phyloP scores from a whole-genome alignment of 2,888 invertebrate species.

The Macrosiphum euphorbiae region DNA sequence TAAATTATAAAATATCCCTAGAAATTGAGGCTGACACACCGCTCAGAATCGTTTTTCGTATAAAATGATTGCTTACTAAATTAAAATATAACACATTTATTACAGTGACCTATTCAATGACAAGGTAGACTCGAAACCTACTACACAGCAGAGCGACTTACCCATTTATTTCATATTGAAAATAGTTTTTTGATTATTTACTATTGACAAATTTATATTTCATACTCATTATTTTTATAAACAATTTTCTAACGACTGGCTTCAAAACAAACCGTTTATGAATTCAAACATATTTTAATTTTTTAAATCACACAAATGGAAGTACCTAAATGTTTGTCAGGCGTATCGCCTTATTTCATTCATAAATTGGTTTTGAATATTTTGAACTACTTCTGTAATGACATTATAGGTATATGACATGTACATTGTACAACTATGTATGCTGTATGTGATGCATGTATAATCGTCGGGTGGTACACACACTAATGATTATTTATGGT shows the following conservation, averaged over 20 bases:
- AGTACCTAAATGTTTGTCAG: neutral
- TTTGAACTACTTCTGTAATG: neutral
- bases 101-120: neutral
- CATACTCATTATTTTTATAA: neutral
- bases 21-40: neutral
- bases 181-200: neutral
- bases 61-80: neutral
- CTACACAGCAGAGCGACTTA: neutral
- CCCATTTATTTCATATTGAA: neutral
- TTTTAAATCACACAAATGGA: neutral
- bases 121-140: neutral
- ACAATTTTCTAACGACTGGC: neutral
- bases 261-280: neutral
- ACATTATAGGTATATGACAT: neutral
- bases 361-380: constrained; percentile 2
- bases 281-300: neutral
- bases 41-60: neutral
- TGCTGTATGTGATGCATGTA: neutral
- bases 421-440: neutral
- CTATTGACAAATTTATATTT: neutral
- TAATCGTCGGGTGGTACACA: neutral
- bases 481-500: neutral
- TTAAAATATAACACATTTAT: neutral
- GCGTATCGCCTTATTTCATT: neutral
- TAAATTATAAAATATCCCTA: neutral